Evolutionary conservation across 2,113 vertebrate genomes (phyloP).

Genomic region (Phyllostomus hastatus): DNA sequence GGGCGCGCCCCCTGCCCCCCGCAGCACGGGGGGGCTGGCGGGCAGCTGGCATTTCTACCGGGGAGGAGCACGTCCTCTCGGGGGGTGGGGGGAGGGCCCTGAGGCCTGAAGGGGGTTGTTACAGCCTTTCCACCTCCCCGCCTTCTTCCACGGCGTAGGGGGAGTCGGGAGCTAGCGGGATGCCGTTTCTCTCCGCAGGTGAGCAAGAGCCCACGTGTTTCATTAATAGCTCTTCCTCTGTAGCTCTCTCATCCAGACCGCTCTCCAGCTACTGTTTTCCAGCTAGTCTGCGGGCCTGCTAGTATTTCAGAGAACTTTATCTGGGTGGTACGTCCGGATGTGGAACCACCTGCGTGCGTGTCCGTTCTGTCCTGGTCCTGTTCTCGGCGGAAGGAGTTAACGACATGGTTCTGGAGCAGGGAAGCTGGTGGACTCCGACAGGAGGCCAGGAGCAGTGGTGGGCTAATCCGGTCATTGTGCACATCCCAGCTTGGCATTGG

Average conservation of each 20-base stretch:
- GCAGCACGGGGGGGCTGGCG: neutral
- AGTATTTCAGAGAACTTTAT: neutral
- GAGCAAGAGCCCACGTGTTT: neutral
- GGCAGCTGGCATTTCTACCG: neutral
- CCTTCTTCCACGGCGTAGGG: neutral
- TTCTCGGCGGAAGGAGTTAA: conserved; percentile 44
- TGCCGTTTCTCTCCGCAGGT: neutral
- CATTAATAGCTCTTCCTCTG: neutral
- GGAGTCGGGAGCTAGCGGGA: neutral
- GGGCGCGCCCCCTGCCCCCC: neutral
- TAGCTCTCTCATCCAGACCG: neutral
- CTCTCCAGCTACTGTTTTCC: neutral
- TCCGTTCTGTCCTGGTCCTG: conserved; percentile 18
- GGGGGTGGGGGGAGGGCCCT: neutral
- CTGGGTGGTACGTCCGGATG: neutral
- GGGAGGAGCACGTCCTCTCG: neutral
- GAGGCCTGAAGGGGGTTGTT: neutral
- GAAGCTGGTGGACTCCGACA: conserved; percentile 41
- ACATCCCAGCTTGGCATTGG: conserved; percentile 7
- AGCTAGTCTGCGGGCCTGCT: neutral
- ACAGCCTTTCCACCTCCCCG: neutral
- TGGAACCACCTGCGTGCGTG: neutral
- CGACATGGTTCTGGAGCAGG: conserved; percentile 39
- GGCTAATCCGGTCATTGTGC: conserved; percentile 53
- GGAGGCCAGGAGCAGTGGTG: conserved; percentile 22